phyloP scores from a whole-genome alignment of 1,140 invertebrate species.

The Pogonomyrmex barbatus region DNA sequence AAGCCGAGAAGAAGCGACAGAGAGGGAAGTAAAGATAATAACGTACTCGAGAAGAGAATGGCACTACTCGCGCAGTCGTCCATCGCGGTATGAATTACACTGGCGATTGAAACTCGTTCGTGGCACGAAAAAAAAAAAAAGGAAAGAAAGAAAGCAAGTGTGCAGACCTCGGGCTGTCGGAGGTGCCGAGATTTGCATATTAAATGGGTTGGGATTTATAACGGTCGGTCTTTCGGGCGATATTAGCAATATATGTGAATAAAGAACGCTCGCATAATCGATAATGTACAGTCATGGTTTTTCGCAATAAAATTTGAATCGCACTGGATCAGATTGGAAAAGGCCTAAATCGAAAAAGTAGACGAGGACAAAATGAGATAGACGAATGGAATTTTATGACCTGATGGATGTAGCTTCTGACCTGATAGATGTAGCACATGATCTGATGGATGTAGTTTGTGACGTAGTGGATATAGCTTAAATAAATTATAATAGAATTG shows the following conservation, averaged over 20 bases:
- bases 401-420: too few species aligned
- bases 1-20: not conserved
- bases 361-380: too few species aligned
- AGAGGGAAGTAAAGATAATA: conserved; percentile 72
- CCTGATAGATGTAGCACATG: too few species aligned
- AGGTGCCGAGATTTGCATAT: conserved; percentile 84
- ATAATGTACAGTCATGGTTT: not conserved
- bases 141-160: conserved; percentile 57
- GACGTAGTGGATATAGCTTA: too few species aligned
- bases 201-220: conserved; percentile 86
- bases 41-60: conserved; percentile 73
- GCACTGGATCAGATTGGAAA: too few species aligned
- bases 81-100: conserved; percentile 76
- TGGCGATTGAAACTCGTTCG: conserved; percentile 81
- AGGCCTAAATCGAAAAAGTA: too few species aligned
- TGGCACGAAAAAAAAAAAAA: conserved; percentile 66
- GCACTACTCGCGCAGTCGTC: conserved; percentile 62
- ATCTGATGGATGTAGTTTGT: too few species aligned
- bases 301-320: not conserved
- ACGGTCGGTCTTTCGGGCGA: conserved; percentile 72
- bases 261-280: conserved; percentile 66
- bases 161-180: conserved; percentile 65
- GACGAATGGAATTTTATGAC: too few species aligned
- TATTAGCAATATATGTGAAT: conserved; percentile 75
- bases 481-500: too few species aligned